Base-by-base conservation (phyloP, 2,113 vertebrate species). In the Xiphophorus maculatus region DNA sequence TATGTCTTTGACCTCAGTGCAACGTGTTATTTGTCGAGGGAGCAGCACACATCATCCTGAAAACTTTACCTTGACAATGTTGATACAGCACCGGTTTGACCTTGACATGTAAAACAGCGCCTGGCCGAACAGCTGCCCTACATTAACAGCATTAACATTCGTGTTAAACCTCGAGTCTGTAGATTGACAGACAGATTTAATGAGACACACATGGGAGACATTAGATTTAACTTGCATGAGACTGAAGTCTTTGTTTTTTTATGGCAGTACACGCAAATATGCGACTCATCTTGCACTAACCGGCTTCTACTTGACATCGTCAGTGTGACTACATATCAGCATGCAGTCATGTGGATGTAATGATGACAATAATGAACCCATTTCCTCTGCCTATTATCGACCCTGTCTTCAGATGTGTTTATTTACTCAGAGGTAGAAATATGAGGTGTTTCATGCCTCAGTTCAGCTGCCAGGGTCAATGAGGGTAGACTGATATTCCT, bases 371-470 rank as follows among this genome's bases (percentile, higher is more conserved):
- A 88, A 89, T 85, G 60, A 87, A 70, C 71, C 81, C 32, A 73
- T 87, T 91, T 88, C 87, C 84, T 81, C 33, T 28, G 2, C 19
- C 32, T 85, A 83, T 83, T 76, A 88, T 74, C 77, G 77, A 61
- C 58, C 69, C 72, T 68, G 58, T 68, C 82, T 80, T 71, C 69
- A 76, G 73, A 71, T 69, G 17, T 75, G 77, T 28, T 77, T 89
- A 88, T 89, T 87, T 87, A 88, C 60, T 79, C 77, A 86, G 83
- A 78, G 80, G 71, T 74, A 66, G 75, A 87, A 69, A 83, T 69
- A 82, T 84, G 71, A 78, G 76, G 74, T 77, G 72, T 79, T 83
- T 73, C 61, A 83, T 70, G 61, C 44, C 42, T 68, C 6, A 19
- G 30, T 54, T 51, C 69, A n/a, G 3, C 60, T 74, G 28, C 48